These are phyloP conservation scores for Eulemur albifrons DNA, from an alignment of 2,797 vertebrate genomes.

Conservation along the genomic window DNA sequence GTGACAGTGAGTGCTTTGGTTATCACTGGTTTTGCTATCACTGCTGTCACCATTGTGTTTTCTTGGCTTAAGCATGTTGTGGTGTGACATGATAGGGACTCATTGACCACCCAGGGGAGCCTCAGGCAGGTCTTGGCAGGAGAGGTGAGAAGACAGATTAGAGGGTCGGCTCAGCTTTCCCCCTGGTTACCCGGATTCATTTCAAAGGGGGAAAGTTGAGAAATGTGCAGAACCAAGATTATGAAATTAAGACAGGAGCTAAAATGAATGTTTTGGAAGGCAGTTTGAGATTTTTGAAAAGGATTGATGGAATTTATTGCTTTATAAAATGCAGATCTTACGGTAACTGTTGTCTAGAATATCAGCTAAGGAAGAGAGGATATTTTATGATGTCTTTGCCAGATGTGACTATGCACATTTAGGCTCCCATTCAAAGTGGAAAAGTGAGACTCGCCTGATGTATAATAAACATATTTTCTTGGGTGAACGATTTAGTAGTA, in stretches of 20 bases:
- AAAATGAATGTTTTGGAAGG: background rate
- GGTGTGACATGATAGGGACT: background rate
- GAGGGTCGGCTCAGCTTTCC: background rate
- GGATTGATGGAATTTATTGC: background rate
- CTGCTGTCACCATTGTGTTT: background rate
- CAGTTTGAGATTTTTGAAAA: background rate
- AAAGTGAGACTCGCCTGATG: background rate
- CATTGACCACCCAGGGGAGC: background rate
- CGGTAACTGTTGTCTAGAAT: background rate
- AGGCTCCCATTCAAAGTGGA: background rate
- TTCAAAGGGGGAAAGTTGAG: background rate
- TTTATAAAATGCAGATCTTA: background rate
- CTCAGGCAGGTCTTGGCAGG: background rate
- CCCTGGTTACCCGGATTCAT: background rate
- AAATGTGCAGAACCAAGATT: background rate
- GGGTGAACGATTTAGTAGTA: background rate
- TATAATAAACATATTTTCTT: background rate
- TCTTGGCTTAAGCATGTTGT: background rate
- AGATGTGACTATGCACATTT: background rate
- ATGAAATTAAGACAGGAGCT: background rate
- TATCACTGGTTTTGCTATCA: background rate
- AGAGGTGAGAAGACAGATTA: background rate
- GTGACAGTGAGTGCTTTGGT: background rate
- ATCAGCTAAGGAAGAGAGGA: background rate
- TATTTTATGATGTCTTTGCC: background rate